Percentiles rank a stretch among this genome's conserved stretches.
phyloP scores from a whole-genome alignment of 2,113 vertebrate species.

The Oryzias woworae region DNA sequence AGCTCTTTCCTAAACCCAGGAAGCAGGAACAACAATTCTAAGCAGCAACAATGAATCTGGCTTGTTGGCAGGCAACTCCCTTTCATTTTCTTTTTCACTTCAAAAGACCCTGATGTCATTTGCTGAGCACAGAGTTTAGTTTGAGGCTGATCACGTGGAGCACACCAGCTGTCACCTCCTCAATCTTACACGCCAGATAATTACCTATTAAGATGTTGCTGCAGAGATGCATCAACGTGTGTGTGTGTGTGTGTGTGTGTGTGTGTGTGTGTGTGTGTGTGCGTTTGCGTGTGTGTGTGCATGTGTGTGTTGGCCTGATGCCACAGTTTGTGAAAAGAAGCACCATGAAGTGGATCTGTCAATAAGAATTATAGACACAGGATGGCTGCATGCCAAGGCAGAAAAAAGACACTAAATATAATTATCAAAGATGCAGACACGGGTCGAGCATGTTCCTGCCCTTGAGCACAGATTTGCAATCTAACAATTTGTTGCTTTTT shows the following conservation, averaged over 20 bases:
- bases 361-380: conserved; percentile 56
- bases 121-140: conserved; percentile 54
- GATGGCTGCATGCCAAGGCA: conserved; percentile 33
- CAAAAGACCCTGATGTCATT: conserved; percentile 64
- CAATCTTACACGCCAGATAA: conserved; percentile 64
- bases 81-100: conserved; percentile 22
- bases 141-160: conserved; percentile 52
- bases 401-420: conserved; percentile 26
- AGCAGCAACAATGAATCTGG: conserved; percentile 41
- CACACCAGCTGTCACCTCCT: conserved; percentile 43
- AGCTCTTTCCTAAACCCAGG: conserved; percentile 17
- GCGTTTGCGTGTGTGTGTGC: conserved; percentile 15
- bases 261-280: conserved; percentile 19
- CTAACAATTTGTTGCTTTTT: conserved; percentile 3
- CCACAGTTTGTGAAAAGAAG: conserved; percentile 60
- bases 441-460: conserved; percentile 6
- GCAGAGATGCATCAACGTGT: conserved; percentile 41
- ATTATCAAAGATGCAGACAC: conserved; percentile 28
- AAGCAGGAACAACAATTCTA: conserved; percentile 28
- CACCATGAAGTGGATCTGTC: conserved; percentile 66
- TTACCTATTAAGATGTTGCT: conserved; percentile 66
- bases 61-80: conserved; percentile 35
- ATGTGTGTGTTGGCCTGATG: conserved; percentile 41
- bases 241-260: conserved; percentile 22
- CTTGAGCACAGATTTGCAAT: conserved; percentile 8